phyloP scores from a whole-genome alignment of 2,888 invertebrate species.

The Sarcophaga rosellei region DNA sequence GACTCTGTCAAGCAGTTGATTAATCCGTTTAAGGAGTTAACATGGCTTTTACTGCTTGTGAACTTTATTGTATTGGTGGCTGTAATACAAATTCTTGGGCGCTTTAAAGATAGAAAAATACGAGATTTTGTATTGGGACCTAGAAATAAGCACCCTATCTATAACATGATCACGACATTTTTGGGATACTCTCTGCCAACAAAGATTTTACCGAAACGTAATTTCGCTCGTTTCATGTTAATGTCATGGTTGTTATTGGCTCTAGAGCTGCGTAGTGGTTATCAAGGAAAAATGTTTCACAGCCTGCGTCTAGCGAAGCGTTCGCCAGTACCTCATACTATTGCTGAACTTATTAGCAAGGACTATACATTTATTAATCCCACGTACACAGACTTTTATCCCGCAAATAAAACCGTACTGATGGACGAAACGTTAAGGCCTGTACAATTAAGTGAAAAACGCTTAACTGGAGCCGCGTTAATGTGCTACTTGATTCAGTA shows the following conservation, averaged over 20 bases:
- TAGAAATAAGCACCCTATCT: conserved; percentile 67
- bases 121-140: conserved; percentile 66
- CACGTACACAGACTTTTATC: conserved; percentile 72
- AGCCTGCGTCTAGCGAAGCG: conserved; percentile 72
- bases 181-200: conserved; percentile 73
- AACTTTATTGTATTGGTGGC: conserved; percentile 51
- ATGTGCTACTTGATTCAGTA: conserved; percentile 72
- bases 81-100: conserved; percentile 18
- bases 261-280: conserved; percentile 75
- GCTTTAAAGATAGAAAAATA: neutral
- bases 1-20: conserved; percentile 70
- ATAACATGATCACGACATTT: conserved; percentile 69
- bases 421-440: conserved; percentile 35
- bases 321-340: conserved; percentile 69
- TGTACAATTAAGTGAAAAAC: conserved; percentile 45
- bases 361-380: conserved; percentile 71
- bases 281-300: conserved; percentile 77
- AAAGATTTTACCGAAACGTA: conserved; percentile 66
- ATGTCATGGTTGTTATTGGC: conserved; percentile 74
- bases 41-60: conserved; percentile 71
- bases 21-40: conserved; percentile 71
- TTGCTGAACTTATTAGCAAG: conserved; percentile 67
- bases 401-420: conserved; percentile 66
- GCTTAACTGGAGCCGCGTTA: conserved; percentile 69
- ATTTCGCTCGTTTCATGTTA: conserved; percentile 73